phyloP scores from a whole-genome alignment of 1,140 invertebrate genomes.

The Zaprionus tsacasi region DNA sequence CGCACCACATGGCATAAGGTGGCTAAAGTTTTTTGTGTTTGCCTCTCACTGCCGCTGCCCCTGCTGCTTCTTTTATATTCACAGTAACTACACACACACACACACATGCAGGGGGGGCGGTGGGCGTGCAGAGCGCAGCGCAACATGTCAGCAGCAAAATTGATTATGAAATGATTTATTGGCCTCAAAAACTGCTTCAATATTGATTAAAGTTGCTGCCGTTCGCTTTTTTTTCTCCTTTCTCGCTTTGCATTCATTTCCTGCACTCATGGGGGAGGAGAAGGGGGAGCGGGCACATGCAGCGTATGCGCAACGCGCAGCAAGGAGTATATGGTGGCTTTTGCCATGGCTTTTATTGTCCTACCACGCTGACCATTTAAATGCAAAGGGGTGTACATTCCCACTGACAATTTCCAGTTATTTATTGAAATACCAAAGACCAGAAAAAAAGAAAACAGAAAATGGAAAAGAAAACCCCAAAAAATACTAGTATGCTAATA shows the following conservation, averaged over 20 bases:
- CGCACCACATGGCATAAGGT: constrained; percentile 53
- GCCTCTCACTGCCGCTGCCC: constrained; percentile 24
- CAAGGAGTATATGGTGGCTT: constrained; percentile 16
- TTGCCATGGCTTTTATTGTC: constrained; percentile 56
- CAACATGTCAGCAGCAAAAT: constrained; percentile 73
- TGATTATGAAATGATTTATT: constrained; percentile 83
- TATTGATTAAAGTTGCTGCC: constrained; percentile 78
- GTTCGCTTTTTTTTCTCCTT: constrained; percentile 15
- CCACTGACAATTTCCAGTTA: constrained; percentile 51
- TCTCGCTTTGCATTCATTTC: constrained; percentile 50
- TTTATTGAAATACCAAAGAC: constrained; percentile 42
- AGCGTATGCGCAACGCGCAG: constrained; percentile 55
- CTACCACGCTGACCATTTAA: constrained; percentile 44
- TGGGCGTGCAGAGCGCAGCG: constrained; percentile 14
- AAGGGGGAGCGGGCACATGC: constrained; percentile 16
- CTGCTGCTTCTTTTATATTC: constrained; percentile 46
- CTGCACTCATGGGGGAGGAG: constrained; percentile 14
- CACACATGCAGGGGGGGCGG: not conserved
- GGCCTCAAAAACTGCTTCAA: constrained; percentile 81
- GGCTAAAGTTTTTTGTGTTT: constrained; percentile 68
- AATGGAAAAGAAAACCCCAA: not conserved
- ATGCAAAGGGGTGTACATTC: constrained; percentile 41
- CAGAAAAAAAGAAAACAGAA: constrained; percentile 9
- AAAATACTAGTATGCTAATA: constrained; percentile 2
- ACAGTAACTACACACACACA: constrained; percentile 19